phyloP scores from a whole-genome alignment of 1,140 invertebrate genomes.

The Bombus superbus region DNA sequence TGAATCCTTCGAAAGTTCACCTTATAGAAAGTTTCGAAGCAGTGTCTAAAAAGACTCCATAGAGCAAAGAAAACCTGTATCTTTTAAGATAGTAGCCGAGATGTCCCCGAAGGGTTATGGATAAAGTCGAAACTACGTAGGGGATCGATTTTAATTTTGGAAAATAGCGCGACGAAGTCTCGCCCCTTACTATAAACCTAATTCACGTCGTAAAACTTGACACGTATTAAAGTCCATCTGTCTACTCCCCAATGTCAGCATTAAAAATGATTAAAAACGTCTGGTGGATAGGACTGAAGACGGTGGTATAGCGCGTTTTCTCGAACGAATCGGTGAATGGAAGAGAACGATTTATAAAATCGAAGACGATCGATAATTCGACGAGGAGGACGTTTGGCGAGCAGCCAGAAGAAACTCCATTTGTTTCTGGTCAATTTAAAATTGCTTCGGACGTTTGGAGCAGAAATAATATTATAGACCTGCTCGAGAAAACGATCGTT shows the following conservation, averaged over 20 bases:
- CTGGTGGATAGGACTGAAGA: too few species aligned
- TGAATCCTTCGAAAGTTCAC: too few species aligned
- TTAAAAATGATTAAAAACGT: constrained; percentile 21
- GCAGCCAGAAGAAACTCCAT: constrained; percentile 5
- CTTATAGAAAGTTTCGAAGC: too few species aligned
- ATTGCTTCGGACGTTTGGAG: neutral
- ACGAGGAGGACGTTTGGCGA: neutral
- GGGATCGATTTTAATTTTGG: neutral
- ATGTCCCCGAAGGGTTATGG: neutral
- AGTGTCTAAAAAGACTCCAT: too few species aligned
- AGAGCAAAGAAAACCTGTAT: neutral
- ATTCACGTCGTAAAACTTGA: constrained; percentile 10
- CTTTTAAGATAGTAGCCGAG: neutral
- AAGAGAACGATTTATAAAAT: neutral
- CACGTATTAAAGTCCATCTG: constrained; percentile 14
- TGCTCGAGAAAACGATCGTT: too few species aligned
- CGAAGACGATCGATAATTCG: neutral
- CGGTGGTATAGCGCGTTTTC: too few species aligned
- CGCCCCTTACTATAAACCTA: neutral
- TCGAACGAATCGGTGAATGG: neutral
- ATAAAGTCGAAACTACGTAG: neutral
- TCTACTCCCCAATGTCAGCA: neutral
- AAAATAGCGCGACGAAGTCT: neutral
- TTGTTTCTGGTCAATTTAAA: constrained; percentile 25
- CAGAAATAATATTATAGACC: neutral